phyloP scores from a whole-genome alignment of 2,113 vertebrate species.

The Eidolon helvum region DNA sequence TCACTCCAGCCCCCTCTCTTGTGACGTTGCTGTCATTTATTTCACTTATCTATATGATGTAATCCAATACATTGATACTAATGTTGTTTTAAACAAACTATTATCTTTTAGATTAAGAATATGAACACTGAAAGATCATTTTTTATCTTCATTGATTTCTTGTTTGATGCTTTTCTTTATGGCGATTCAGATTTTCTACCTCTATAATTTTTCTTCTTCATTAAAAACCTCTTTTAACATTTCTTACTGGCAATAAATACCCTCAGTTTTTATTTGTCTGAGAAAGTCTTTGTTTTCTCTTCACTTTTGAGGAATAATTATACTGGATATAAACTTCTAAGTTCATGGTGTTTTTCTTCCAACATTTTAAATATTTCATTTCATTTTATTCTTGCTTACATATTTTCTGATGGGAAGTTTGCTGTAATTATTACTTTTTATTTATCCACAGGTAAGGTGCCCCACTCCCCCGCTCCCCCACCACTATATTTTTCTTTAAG shows the following conservation, averaged over 20 bases:
- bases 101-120: not conserved
- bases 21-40: not conserved
- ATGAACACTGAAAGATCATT: not conserved
- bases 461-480: no score
- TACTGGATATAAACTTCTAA: not conserved
- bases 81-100: not conserved
- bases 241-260: not conserved
- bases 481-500: not conserved
- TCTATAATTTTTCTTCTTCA: not conserved
- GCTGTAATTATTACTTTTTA: not conserved
- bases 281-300: not conserved
- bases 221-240: not conserved
- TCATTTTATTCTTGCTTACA: not conserved
- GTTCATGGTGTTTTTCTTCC: not conserved
- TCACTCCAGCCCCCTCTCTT: not conserved
- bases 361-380: not conserved
- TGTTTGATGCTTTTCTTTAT: not conserved
- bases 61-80: not conserved
- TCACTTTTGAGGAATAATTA: not conserved
- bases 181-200: not conserved
- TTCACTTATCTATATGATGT: not conserved
- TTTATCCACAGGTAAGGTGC: not conserved
- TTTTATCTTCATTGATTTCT: not conserved
- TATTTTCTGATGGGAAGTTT: not conserved
- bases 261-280: not conserved